Evolutionary conservation across 2,888 invertebrate species (phyloP).

Genomic region (Agonopterix subpropinquella): DNA sequence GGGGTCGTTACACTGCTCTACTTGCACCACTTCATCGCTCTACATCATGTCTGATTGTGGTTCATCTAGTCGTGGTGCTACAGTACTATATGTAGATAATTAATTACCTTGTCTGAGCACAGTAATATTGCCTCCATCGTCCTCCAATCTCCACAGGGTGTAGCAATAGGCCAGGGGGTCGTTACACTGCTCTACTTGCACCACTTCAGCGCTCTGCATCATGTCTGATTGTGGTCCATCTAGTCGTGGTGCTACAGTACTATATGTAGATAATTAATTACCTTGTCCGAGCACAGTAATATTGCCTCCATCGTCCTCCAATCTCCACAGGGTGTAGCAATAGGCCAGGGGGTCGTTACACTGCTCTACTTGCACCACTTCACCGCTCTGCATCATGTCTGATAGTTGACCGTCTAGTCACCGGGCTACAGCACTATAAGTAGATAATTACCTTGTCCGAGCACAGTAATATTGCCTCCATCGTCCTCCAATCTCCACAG

Average conservation of each 20-base stretch:
- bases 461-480: conserved; percentile 77
- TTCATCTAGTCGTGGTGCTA: too few species aligned
- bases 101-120: conserved; percentile 84
- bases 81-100: neutral
- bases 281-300: conserved; percentile 83
- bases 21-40: conserved; percentile 48
- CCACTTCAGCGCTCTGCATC: conserved; percentile 45
- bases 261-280: conserved; percentile 31
- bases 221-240: conserved; percentile 10
- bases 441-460: conserved; percentile 79
- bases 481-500: conserved; percentile 80
- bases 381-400: conserved; percentile 40
- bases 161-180: conserved; percentile 83
- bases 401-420: too few species aligned
- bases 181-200: conserved; percentile 62
- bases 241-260: too few species aligned
- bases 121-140: conserved; percentile 75
- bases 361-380: conserved; percentile 53
- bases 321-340: conserved; percentile 84
- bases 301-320: conserved; percentile 76
- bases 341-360: conserved; percentile 78
- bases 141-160: conserved; percentile 81
- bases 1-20: conserved; percentile 71
- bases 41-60: conserved; percentile 21
- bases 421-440: too few species aligned